phyloP scores from a whole-genome alignment of 2,888 invertebrate species.

The Hesperia comma region DNA sequence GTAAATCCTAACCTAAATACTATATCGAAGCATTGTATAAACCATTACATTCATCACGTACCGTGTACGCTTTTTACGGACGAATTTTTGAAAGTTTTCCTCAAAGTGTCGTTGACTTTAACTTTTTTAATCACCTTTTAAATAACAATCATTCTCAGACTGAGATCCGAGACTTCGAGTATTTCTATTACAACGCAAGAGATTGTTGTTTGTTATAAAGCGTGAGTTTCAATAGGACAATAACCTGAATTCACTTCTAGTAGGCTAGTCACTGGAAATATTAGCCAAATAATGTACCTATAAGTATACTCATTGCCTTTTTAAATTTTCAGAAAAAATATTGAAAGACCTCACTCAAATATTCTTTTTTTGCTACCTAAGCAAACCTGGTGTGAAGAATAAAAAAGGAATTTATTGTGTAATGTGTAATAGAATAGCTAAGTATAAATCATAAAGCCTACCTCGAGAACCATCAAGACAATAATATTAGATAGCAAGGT shows the following conservation, averaged over 20 bases:
- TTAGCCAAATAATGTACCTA: conserved; percentile 5
- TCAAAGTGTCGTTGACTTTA: conserved; percentile 72
- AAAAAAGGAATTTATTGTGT: neutral
- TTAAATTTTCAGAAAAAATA: neutral
- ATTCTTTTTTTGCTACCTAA: too few relatives aligned
- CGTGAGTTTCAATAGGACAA: conserved; percentile 21
- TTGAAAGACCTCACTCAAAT: neutral
- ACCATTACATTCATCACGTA: conserved; percentile 62
- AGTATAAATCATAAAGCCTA: too few relatives aligned
- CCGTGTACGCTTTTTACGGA: conserved; percentile 61
- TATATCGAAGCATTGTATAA: conserved; percentile 46
- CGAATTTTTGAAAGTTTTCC: conserved; percentile 62
- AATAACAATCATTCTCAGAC: conserved; percentile 41
- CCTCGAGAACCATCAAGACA: too few relatives aligned
- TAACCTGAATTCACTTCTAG: conserved; percentile 17
- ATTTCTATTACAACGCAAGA: conserved; percentile 24
- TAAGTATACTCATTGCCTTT: neutral
- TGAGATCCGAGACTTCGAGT: conserved; percentile 13
- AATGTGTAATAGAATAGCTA: too few relatives aligned
- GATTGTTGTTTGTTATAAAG: conserved; percentile 21
- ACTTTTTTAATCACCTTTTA: conserved; percentile 43
- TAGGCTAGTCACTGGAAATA: conserved; percentile 3
- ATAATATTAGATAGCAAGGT: too few relatives aligned
- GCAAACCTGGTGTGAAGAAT: neutral
- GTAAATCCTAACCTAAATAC: conserved; percentile 49